These are phyloP conservation scores for Anagyrus pseudococci DNA, from an alignment of 2,888 invertebrate species.

Conservation along the genomic window DNA sequence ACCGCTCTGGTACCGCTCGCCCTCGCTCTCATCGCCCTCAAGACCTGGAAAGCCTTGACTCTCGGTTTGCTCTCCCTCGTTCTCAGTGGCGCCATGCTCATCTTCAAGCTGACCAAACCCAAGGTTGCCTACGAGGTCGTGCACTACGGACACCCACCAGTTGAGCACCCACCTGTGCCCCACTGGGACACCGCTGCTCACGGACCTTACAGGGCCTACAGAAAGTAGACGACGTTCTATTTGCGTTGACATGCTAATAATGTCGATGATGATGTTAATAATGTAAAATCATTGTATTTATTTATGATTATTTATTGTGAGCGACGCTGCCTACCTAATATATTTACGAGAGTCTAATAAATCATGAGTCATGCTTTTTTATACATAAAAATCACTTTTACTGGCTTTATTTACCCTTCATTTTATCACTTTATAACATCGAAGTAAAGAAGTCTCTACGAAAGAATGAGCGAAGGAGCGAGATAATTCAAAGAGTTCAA, in stretches of 20 bases:
- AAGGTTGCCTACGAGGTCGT: conserved; percentile 89
- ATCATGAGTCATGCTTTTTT: conserved; percentile 13
- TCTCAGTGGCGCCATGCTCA: conserved; percentile 82
- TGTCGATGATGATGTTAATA: conserved; percentile 11
- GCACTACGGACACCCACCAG: conserved; percentile 78
- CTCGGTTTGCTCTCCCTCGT: conserved; percentile 84
- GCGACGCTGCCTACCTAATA: conserved; percentile 12
- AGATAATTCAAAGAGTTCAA: too few relatives aligned
- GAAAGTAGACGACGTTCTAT: conserved; percentile 46
- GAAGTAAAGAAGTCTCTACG: too few relatives aligned
- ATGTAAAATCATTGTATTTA: conserved; percentile 46
- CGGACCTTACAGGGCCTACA: conserved; percentile 58
- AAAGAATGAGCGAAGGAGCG: too few relatives aligned
- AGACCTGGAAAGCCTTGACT: conserved; percentile 90
- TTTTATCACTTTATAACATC: too few relatives aligned
- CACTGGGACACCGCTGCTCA: conserved; percentile 59
- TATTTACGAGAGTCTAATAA: conserved; percentile 7
- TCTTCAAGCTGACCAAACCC: conserved; percentile 87
- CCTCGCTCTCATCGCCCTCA: conserved; percentile 81
- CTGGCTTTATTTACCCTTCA: too few relatives aligned
- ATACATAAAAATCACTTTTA: background rate
- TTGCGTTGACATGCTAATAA: too few relatives aligned
- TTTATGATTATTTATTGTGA: conserved; percentile 28
- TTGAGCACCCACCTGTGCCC: conserved; percentile 65
- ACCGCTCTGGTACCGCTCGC: conserved; percentile 83